phyloP scores from a whole-genome alignment of 1,140 invertebrate species.

The Muscidifurax raptorellus region DNA sequence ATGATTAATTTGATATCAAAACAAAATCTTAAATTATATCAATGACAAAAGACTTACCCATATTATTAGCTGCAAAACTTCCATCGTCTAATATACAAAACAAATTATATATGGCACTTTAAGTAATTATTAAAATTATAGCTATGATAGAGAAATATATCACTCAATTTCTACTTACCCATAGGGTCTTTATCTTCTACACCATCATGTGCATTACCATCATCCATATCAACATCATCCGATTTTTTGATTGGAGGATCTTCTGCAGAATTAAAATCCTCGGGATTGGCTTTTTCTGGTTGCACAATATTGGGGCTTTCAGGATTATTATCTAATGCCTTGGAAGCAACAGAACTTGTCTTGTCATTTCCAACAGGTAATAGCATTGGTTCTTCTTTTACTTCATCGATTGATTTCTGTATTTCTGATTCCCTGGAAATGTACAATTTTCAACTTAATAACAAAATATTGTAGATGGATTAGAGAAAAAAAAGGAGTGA shows the following conservation, averaged over 20 bases:
- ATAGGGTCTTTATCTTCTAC: not conserved
- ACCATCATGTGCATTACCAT: not conserved
- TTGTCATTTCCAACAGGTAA: not conserved
- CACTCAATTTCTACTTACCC: not conserved
- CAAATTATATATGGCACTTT: not conserved
- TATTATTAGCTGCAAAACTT: not conserved
- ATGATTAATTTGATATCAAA: not conserved
- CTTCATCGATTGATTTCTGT: not conserved
- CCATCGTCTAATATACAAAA: not conserved
- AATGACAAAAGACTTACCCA: not conserved
- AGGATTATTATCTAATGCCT: not conserved
- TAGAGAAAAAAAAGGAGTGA: not conserved
- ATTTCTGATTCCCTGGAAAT: not conserved
- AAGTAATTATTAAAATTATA: not conserved
- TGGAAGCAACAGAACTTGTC: not conserved
- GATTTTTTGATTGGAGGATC: constrained; percentile 29
- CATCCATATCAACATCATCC: constrained; percentile 28
- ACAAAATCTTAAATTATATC: not conserved
- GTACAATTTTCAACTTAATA: not conserved
- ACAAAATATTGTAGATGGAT: not conserved
- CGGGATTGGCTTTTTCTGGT: constrained; percentile 12
- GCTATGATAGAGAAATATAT: not conserved
- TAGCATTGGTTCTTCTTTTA: not conserved
- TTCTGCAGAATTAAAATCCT: constrained; percentile 23
- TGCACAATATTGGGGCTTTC: constrained; percentile 1